These are phyloP conservation scores for Macaca mulatta DNA, from an alignment of 2,113 vertebrate species.

Conservation along the genomic window DNA sequence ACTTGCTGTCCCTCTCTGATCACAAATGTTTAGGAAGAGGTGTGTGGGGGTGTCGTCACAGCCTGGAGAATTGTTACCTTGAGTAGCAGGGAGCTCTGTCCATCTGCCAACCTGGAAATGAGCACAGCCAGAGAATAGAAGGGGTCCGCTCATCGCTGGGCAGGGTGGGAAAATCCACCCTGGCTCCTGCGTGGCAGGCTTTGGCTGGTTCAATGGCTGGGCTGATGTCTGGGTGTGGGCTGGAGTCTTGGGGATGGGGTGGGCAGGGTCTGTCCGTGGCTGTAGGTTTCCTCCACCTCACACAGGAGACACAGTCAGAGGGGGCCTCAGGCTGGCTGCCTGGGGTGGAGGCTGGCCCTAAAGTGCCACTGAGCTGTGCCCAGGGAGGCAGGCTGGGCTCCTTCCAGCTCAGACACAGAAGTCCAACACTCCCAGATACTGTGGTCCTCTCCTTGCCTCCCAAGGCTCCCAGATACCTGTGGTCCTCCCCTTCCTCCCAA, in stretches of 20 bases:
- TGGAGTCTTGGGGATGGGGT: too few species aligned
- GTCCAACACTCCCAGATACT: background rate
- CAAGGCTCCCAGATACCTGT: background rate
- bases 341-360: background rate
- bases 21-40: background rate
- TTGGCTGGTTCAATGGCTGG: background rate
- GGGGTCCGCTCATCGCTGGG: fast-evolving
- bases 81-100: background rate
- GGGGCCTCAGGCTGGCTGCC: background rate
- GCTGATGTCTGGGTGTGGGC: too few species aligned
- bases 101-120: background rate
- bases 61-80: background rate
- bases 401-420: background rate
- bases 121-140: background rate
- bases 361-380: background rate
- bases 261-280: fast-evolving
- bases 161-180: background rate
- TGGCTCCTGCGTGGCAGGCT: fast-evolving
- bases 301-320: too few species aligned
- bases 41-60: fast-evolving
- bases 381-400: background rate
- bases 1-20: background rate
- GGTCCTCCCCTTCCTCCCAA: background rate
- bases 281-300: background rate
- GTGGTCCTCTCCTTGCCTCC: background rate